Conservation (phyloP, 2,797 vertebrate species). For the Chelonia mydas region DNA sequence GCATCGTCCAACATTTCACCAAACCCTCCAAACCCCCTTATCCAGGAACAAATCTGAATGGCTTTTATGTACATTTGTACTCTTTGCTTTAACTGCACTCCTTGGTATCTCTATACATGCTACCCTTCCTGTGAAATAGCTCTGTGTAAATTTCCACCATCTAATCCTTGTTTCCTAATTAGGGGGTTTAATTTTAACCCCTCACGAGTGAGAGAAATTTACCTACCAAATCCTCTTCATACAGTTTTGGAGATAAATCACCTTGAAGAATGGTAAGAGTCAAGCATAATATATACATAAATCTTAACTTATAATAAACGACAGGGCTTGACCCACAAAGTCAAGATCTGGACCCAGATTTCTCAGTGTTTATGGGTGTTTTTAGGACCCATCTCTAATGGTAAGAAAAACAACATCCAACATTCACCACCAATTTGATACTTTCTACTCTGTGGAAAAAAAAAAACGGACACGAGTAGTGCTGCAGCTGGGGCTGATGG, state of each 20-base stretch:
- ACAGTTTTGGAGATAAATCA: not conserved
- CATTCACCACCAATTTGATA: not conserved
- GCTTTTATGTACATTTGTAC: not conserved
- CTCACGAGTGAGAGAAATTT: not conserved
- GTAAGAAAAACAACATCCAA: not conserved
- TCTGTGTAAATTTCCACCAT: not conserved
- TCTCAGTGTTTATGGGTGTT: not conserved
- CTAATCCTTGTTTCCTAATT: not conserved
- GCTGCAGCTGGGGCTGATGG: not conserved
- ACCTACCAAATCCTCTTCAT: not conserved
- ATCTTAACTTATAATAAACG: not conserved
- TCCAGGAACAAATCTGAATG: not conserved
- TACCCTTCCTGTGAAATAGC: not conserved
- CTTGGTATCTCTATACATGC: not conserved
- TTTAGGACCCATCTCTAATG: not conserved
- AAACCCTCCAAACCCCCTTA: not conserved
- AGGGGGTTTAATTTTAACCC: not conserved
- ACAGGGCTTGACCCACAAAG: not conserved
- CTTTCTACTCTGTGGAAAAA: not conserved
- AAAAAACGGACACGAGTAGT: not conserved
- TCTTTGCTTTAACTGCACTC: not conserved
- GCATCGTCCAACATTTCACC: not conserved
- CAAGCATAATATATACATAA: not conserved
- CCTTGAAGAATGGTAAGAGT: not conserved
- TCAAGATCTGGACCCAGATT: not conserved